Base-by-base conservation (phyloP, 1,140 invertebrate genomes). In the Drosophila ogumai region DNA sequence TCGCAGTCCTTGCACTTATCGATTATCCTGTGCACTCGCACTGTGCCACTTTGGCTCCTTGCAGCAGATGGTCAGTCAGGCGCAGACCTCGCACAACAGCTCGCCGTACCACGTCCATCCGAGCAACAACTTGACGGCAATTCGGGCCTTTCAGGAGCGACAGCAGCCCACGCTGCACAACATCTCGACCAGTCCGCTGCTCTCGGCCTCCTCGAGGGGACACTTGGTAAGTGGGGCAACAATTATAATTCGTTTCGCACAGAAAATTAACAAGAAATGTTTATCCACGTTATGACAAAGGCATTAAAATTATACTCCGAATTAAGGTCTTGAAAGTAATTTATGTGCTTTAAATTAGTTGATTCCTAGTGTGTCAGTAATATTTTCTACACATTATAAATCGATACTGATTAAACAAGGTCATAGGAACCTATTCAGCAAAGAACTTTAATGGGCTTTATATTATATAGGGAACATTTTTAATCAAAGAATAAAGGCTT, bases 71-170 rank as follows among this genome's bases (percentile, higher is more conserved):
- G 76, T 69, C 79, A 61, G 41, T 38, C 73, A 52, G 60, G 12
- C 82, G 47, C 74, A 71, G 54, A 61, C 55, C 22, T 86, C 82
- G 40, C 82, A 86, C 49, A 82, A 90, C 86, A 90, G 85, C 72
- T 93, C 92, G 17, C 92, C 92, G 60, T 92, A 91, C 68, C 92
- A 93, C 67, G 92, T 93, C 43, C 84, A 93, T 78, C 92, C 92
- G 36, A 87, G 78, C 71, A 92, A 92, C 68, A 92, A 86, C 59
- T 78, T 92, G 65, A 88, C 91, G 12, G 92, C 92, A 0, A 77
- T 92, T 52, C 75, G 92, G 46, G 92, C 92, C 17, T 93, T 93
- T 69, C 92, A 93, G 72, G 87, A 90, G 50, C 73, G 79, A 9
- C 77, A 84, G 41, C 75, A 75, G 28, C 86, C 85, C 22, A 79